A percentile compares a stretch with the other conserved stretches of the same genome.
Evolutionary conservation across 2,888 invertebrate genomes (phyloP).

Genomic region (Heterodera filipjevi): DNA sequence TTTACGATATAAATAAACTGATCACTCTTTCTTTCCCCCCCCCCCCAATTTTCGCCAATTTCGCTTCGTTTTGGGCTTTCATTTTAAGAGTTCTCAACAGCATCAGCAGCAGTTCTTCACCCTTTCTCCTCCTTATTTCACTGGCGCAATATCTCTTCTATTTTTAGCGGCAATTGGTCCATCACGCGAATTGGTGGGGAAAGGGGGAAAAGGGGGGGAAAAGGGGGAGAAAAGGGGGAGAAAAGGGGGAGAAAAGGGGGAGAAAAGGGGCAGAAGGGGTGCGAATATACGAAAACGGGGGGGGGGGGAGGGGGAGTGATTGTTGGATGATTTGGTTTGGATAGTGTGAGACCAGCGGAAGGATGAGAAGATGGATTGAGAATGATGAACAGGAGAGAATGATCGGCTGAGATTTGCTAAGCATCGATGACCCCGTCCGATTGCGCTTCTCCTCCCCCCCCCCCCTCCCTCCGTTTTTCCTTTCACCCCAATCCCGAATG

Average conservation of each 20-base stretch:
- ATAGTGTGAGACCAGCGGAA: no score
- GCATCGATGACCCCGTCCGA: not conserved
- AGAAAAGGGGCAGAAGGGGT: not conserved
- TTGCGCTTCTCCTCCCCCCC: not conserved
- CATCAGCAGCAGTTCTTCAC: not conserved
- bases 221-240: not conserved
- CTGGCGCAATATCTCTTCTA: not conserved
- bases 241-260: not conserved
- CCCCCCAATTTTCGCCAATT: not conserved
- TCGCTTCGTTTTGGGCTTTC: not conserved
- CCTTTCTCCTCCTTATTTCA: not conserved
- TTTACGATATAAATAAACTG: not conserved
- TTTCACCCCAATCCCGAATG: not conserved
- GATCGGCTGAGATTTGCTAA: no score
- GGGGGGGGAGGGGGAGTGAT: not conserved
- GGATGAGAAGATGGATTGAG: no score
- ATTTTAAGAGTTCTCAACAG: not conserved
- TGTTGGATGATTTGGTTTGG: not conserved
- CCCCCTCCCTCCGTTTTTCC: not conserved
- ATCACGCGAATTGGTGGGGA: not conserved
- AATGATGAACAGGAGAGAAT: no score
- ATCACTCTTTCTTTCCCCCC: not conserved
- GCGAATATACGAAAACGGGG: not conserved
- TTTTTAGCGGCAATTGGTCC: not conserved
- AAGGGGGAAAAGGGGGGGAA: not conserved